Evolutionary conservation across 2,888 invertebrate genomes (phyloP).

Genomic region (Eulithis prunata): DNA sequence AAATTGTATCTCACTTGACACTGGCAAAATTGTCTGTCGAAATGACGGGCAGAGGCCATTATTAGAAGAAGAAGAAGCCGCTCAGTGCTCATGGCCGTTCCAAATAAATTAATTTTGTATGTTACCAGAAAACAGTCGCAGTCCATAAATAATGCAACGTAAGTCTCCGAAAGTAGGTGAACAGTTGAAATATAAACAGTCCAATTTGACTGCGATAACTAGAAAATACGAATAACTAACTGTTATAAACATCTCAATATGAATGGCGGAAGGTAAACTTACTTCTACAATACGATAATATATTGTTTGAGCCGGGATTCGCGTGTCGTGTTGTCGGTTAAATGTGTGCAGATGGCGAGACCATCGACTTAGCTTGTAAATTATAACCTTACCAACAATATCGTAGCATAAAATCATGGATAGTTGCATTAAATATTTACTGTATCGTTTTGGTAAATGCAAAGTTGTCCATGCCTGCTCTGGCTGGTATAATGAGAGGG

Average conservation of each 20-base stretch:
- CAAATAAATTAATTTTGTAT: background rate
- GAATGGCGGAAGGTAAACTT: conserved; percentile 40
- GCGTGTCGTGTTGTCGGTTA: conserved; percentile 37
- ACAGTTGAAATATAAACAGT: conserved; percentile 13
- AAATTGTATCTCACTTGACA: no score
- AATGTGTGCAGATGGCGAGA: conserved; percentile 34
- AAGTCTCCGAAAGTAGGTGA: conserved; percentile 17
- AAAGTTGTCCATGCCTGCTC: conserved; percentile 24
- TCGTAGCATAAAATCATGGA: conserved; percentile 37
- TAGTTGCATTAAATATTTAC: conserved; percentile 39
- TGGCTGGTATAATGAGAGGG: conserved; percentile 22
- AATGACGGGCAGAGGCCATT: no score
- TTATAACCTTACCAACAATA: conserved; percentile 43
- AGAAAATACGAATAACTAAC: conserved; percentile 39
- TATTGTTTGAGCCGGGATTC: conserved; percentile 37
- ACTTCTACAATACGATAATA: conserved; percentile 43
- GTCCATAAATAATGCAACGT: conserved; percentile 7
- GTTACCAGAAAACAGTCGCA: background rate
- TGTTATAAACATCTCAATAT: conserved; percentile 44
- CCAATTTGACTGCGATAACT: conserved; percentile 23
- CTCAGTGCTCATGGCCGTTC: no score
- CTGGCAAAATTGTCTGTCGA: no score
- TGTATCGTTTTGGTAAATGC: conserved; percentile 36
- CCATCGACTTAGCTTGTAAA: conserved; percentile 42
- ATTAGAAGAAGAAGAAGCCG: no score